Conservation (phyloP, 2,113 vertebrate genomes). For the Eolophus roseicapilla region DNA sequence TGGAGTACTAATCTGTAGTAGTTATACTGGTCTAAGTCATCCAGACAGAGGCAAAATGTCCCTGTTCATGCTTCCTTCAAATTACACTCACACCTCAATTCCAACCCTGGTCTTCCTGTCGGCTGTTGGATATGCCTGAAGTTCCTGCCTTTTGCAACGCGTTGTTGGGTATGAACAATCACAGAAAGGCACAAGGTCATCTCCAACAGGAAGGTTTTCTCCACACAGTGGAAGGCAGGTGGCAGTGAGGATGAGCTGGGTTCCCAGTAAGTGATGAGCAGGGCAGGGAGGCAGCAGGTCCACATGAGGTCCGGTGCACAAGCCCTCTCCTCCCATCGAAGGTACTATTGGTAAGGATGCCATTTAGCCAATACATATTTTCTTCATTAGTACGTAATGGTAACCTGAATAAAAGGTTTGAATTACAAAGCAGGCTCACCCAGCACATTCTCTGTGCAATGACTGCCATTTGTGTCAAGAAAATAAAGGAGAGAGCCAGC, state of each 20-base stretch:
- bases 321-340: not conserved
- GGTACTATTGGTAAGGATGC: conserved; percentile 53
- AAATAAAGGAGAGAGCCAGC: conserved; percentile 67
- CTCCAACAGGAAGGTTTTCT: not conserved
- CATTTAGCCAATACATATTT: conserved; percentile 75
- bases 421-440: conserved; percentile 79
- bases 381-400: conserved; percentile 72
- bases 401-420: conserved; percentile 79
- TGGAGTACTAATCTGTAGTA: not conserved
- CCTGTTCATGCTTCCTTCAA: not conserved
- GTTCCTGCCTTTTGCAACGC: not conserved
- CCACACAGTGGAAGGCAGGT: not conserved
- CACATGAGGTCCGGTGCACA: not conserved
- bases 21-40: not conserved
- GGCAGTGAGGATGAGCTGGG: not conserved
- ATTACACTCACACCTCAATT: not conserved
- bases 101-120: not conserved
- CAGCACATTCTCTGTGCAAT: conserved; percentile 72
- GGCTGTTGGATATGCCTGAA: not conserved
- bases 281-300: conserved; percentile 1
- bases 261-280: not conserved
- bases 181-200: not conserved
- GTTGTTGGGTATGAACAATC: not conserved
- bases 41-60: not conserved
- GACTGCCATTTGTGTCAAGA: conserved; percentile 80